Conservation (phyloP, 23 tunicate species). For the Ascidia mentula region DNA sequence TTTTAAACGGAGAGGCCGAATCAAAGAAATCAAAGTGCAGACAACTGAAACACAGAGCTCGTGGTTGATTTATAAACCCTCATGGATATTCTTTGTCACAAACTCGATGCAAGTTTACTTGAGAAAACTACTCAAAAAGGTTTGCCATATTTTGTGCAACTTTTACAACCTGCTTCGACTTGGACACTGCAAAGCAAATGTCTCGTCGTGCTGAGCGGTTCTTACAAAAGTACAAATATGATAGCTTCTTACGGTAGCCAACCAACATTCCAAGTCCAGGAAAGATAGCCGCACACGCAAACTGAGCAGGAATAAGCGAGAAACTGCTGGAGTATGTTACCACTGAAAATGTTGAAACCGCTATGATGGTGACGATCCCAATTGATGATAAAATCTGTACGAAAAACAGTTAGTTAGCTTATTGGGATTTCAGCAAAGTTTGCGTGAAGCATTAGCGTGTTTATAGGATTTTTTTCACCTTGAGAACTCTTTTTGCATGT, state of each 20-base stretch:
- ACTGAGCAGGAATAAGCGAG: conserved; percentile 24
- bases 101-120: conserved; percentile 39
- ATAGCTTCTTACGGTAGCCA: conserved; percentile 67
- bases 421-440: no score
- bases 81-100: no score
- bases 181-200: no score
- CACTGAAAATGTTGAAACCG: conserved; percentile 18
- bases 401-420: no score
- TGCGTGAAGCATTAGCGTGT: no score
- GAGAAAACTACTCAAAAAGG: background rate
- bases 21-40: conserved; percentile 46
- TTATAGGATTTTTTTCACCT: no score
- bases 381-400: conserved; percentile 36
- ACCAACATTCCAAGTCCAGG: conserved; percentile 56
- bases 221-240: no score
- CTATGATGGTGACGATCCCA: conserved; percentile 53
- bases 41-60: conserved; percentile 50
- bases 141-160: no score
- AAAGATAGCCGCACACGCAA: conserved; percentile 45
- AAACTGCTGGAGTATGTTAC: conserved; percentile 19
- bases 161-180: no score
- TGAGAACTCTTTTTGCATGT: conserved; percentile 19
- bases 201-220: no score
- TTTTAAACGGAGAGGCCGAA: background rate
- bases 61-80: no score